A percentile compares a stretch with the other conserved stretches of the same genome.
Conservation (phyloP, 2,797 vertebrate species). For the Euphonia xanthogaster region DNA sequence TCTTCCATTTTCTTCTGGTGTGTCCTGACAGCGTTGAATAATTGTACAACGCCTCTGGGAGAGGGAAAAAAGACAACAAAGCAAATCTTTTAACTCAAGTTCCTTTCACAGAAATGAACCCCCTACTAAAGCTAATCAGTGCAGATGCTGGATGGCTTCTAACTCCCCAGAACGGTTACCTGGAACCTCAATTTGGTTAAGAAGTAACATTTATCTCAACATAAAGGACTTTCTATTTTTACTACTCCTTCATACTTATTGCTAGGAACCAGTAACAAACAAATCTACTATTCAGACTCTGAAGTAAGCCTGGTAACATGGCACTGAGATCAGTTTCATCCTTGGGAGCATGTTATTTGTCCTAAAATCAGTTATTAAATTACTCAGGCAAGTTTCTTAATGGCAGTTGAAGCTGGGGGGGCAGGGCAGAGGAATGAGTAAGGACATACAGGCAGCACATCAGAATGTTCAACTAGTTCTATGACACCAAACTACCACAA, state of each 20-base stretch:
- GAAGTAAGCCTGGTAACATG: background rate
- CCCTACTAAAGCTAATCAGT: background rate
- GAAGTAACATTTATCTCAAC: background rate
- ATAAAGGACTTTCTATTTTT: background rate
- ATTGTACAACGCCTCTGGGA: slow-evolving; percentile 89
- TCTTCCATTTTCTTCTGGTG: slow-evolving; percentile 87
- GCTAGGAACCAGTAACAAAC: background rate
- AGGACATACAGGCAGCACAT: background rate
- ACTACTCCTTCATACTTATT: background rate
- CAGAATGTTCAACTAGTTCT: background rate
- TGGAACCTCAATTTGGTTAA: background rate
- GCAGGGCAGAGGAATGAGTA: background rate
- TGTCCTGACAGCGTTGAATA: slow-evolving; percentile 92
- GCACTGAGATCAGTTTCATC: background rate
- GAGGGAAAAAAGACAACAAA: background rate
- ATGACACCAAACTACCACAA: background rate
- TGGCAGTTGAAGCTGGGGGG: background rate
- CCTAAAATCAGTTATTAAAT: background rate
- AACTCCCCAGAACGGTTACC: background rate
- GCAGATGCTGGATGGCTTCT: background rate
- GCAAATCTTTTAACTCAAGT: background rate
- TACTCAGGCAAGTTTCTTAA: background rate
- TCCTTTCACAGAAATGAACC: background rate
- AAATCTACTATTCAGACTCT: background rate
- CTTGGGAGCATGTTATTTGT: background rate